A percentile compares a stretch with the other conserved stretches of the same genome.
Conservation (phyloP, 1,140 invertebrate genomes). For the Hypothenemus hampei region DNA sequence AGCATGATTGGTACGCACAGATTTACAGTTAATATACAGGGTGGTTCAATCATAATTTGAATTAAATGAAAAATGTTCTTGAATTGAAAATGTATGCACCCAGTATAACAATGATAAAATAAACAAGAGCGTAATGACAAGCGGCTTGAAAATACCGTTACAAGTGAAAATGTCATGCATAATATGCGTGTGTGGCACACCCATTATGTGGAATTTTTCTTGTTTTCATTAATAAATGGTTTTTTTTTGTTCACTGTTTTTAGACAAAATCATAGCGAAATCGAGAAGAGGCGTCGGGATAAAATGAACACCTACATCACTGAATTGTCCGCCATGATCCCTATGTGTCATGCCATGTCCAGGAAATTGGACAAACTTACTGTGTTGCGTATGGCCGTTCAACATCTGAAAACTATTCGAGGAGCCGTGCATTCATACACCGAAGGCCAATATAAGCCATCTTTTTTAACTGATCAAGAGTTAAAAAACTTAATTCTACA, state of each 20-base stretch:
- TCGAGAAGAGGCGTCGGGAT: conserved; percentile 88
- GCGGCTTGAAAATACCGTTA: no score
- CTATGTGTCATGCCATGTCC: conserved; percentile 90
- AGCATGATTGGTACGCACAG: conserved; percentile 11
- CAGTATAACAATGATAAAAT: no score
- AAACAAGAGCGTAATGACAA: no score
- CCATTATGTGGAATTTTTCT: no score
- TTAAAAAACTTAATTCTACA: conserved; percentile 67
- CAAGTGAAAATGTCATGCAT: no score
- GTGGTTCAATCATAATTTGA: conserved; percentile 4
- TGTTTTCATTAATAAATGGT: no score
- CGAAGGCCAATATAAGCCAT: conserved; percentile 77
- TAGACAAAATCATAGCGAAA: conserved; percentile 87
- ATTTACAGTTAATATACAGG: conserved; percentile 12
- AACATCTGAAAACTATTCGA: conserved; percentile 79
- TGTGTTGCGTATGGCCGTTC: conserved; percentile 88
- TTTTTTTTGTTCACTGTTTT: conserved; percentile 9
- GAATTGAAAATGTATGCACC: no score
- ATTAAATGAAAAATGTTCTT: neutral
- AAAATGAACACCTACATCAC: conserved; percentile 97
- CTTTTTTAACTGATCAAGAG: conserved; percentile 85
- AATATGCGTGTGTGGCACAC: no score
- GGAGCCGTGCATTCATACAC: conserved; percentile 75
- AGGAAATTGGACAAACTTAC: conserved; percentile 91
- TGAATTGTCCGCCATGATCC: conserved; percentile 84